These are phyloP conservation scores for Abrostola tripartita DNA, from an alignment of 2,888 invertebrate genomes.

Conservation along the genomic window DNA sequence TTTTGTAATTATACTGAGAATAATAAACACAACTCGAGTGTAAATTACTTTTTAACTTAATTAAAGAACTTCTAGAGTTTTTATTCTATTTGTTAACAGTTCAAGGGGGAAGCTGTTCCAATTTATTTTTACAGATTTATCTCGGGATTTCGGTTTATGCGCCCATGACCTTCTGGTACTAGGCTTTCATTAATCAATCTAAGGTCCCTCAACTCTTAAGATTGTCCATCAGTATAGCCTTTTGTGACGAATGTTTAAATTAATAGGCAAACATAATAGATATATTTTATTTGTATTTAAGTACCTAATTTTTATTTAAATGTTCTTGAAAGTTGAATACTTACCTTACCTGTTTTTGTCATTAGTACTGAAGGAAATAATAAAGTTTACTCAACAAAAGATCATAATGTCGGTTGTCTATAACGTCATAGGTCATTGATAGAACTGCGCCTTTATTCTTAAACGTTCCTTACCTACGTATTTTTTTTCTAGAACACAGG, in stretches of 20 bases:
- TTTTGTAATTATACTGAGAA: not conserved
- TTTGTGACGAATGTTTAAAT: too few relatives aligned
- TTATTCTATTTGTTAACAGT: not conserved
- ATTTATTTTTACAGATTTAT: not conserved
- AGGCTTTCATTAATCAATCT: conserved; percentile 2
- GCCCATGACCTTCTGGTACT: not conserved
- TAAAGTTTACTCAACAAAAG: conserved; percentile 37
- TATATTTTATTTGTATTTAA: too few relatives aligned
- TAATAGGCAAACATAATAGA: too few relatives aligned
- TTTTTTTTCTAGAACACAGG: too few relatives aligned
- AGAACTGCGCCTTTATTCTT: conserved; percentile 7
- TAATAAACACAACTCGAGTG: conserved; percentile 6
- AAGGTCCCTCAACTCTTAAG: conserved; percentile 3
- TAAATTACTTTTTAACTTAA: conserved; percentile 19
- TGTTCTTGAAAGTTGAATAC: too few relatives aligned
- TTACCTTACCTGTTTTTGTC: conserved; percentile 19
- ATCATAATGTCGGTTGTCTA: conserved; percentile 16
- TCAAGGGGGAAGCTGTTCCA: not conserved
- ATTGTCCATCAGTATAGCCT: not conserved
- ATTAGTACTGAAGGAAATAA: conserved; percentile 22
- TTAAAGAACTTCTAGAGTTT: conserved; percentile 29
- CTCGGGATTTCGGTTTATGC: conserved; percentile 2
- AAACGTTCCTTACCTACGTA: conserved; percentile 9
- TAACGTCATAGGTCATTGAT: conserved; percentile 38
- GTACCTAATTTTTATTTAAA: too few relatives aligned